Conservation (phyloP, 1,140 invertebrate species). For the Oncopodura yosiiana region DNA sequence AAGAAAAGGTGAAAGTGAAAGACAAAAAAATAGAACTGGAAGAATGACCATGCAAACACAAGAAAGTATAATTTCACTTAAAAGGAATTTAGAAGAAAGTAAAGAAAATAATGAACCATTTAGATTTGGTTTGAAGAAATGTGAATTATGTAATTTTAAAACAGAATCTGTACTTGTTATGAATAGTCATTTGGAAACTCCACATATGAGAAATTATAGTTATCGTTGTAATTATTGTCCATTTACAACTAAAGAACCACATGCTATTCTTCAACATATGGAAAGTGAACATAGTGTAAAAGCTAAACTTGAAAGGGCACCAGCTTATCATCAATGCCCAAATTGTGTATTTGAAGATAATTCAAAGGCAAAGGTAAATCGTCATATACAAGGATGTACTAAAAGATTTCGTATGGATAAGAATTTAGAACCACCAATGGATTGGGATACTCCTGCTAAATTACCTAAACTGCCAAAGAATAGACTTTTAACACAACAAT, state of each 20-base stretch:
- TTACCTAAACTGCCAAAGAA: conserved; percentile 62
- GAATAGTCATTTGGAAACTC: conserved; percentile 80
- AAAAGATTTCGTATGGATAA: conserved; percentile 81
- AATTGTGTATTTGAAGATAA: conserved; percentile 92
- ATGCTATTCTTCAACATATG: conserved; percentile 85
- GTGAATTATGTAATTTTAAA: conserved; percentile 84
- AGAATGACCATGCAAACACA: conserved; percentile 58
- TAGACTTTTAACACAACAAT: conserved; percentile 38
- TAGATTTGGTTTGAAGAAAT: conserved; percentile 66
- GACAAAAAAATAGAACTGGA: conserved; percentile 43
- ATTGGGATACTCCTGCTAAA: conserved; percentile 87
- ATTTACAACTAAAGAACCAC: conserved; percentile 68
- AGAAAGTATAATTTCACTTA: conserved; percentile 63
- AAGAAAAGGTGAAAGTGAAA: conserved; percentile 56
- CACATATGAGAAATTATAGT: conserved; percentile 77
- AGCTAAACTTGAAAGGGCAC: conserved; percentile 69
- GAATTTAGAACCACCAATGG: conserved; percentile 69
- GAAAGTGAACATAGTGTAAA: conserved; percentile 74
- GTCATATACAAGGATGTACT: conserved; percentile 76
- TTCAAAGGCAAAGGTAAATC: conserved; percentile 80
- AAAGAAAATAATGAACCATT: conserved; percentile 82
- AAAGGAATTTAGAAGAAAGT: conserved; percentile 73
- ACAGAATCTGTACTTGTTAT: conserved; percentile 78
- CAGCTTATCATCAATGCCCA: conserved; percentile 80
- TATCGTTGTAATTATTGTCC: conserved; percentile 77